Percentiles rank a stretch among this genome's conserved stretches.
These are phyloP conservation scores for Neotoxoptera formosana DNA, from an alignment of 1,140 invertebrate species.

Conservation along the genomic window DNA sequence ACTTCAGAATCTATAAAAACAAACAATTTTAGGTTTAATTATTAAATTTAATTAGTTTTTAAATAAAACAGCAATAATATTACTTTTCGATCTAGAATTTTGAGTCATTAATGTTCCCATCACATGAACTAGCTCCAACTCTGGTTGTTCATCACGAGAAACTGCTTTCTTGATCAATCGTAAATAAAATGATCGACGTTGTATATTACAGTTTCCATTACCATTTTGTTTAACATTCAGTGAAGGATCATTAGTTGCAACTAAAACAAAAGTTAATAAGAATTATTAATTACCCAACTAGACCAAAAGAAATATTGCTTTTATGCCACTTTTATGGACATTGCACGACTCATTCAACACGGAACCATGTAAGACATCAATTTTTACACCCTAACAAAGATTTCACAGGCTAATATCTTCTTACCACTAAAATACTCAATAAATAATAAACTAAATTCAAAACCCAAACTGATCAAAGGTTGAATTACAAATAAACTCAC, in stretches of 20 bases:
- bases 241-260: not conserved
- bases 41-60: not conserved
- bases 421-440: too few relatives aligned
- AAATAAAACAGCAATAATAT: not conserved
- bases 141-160: slow-evolving; percentile 71
- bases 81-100: slow-evolving; percentile 30
- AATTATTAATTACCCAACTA: not conserved
- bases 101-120: slow-evolving; percentile 65
- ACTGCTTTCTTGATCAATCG: slow-evolving; percentile 72
- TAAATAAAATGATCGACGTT: slow-evolving; percentile 65
- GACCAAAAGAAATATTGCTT: not conserved
- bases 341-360: not conserved
- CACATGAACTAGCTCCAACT: slow-evolving; percentile 73
- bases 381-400: not conserved
- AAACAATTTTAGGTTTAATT: not conserved
- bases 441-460: not conserved
- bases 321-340: not conserved
- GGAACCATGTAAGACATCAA: not conserved
- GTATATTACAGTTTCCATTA: slow-evolving; percentile 60
- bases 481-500: too few relatives aligned
- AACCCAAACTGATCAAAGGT: too few relatives aligned
- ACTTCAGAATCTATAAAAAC: slow-evolving; percentile 45
- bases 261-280: not conserved
- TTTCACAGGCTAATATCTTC: not conserved
- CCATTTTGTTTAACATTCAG: slow-evolving; percentile 60